phyloP scores from a whole-genome alignment of 2,797 vertebrate genomes.

The Fistularia commersonii region DNA sequence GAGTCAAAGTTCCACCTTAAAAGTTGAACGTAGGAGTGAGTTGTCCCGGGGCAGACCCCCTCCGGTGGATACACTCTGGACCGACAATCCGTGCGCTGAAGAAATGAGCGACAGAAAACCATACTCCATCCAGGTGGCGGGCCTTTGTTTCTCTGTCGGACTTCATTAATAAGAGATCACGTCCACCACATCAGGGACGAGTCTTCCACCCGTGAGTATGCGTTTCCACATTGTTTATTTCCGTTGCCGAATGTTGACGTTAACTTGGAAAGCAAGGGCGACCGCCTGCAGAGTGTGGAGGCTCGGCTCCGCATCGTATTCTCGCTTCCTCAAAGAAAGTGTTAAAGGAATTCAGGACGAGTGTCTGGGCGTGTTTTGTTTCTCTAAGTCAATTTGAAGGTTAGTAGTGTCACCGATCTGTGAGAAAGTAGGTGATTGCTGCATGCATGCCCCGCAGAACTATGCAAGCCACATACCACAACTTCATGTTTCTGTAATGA shows the following conservation, averaged over 20 bases:
- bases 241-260: too few relatives aligned
- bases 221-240: background rate
- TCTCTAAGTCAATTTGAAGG: constrained; percentile 23
- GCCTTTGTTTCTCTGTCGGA: background rate
- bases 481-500: too few relatives aligned
- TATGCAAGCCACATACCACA: too few relatives aligned
- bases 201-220: constrained; percentile 31
- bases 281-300: too few relatives aligned
- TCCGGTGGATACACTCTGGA: background rate
- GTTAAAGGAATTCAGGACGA: background rate
- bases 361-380: constrained; percentile 5
- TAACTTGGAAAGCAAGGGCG: too few relatives aligned
- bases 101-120: constrained; percentile 12
- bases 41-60: background rate
- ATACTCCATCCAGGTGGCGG: background rate
- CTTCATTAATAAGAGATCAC: constrained; percentile 3
- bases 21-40: constrained; percentile 8
- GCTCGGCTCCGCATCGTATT: too few relatives aligned
- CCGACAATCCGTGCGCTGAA: background rate
- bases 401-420: constrained; percentile 17
- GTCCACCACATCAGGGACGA: background rate
- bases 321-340: too few relatives aligned
- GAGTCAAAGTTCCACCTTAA: constrained; percentile 60
- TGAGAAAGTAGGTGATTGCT: constrained; percentile 29
- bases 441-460: background rate